phyloP scores from a whole-genome alignment of 2,113 vertebrate species.

The Channa argus region DNA sequence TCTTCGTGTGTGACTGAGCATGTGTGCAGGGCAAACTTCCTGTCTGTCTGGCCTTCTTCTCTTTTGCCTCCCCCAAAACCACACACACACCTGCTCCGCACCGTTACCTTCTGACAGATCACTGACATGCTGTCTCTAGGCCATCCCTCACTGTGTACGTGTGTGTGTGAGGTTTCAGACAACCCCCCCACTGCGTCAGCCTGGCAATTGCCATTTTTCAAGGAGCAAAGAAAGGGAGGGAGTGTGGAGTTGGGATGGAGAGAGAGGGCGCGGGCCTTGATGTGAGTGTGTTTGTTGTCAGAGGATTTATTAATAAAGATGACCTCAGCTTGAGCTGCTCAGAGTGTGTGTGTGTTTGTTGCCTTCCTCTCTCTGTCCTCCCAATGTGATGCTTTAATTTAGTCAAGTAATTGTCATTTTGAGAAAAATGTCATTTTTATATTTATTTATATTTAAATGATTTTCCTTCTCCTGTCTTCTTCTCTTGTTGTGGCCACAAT shows the following conservation, averaged over 20 bases:
- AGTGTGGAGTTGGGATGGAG: constrained; percentile 45
- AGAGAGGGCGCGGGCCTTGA: constrained; percentile 55
- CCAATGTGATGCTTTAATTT: constrained; percentile 25
- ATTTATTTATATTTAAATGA: constrained; percentile 11
- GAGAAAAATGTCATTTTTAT: constrained; percentile 4
- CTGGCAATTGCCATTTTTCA: constrained; percentile 73
- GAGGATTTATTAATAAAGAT: constrained; percentile 80
- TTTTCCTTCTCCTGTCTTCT: neutral
- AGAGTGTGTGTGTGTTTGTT: constrained; percentile 17
- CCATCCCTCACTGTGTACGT: constrained; percentile 37
- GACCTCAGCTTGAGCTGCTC: constrained; percentile 65
- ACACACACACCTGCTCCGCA: constrained; percentile 61
- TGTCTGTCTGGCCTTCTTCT: constrained; percentile 47
- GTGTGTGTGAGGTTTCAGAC: constrained; percentile 43
- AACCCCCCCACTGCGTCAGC: constrained; percentile 62
- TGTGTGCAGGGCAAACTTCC: constrained; percentile 59
- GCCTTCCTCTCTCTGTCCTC: constrained; percentile 5
- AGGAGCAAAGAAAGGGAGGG: constrained; percentile 59
- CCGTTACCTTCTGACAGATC: constrained; percentile 76
- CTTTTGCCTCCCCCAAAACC: constrained; percentile 22
- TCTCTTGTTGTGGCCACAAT: constrained; percentile 4
- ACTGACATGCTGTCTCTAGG: constrained; percentile 72
- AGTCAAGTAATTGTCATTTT: constrained; percentile 43
- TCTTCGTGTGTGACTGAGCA: constrained; percentile 55
- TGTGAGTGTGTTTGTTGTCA: constrained; percentile 75